A percentile compares a stretch with the other conserved stretches of the same genome.
These are phyloP conservation scores for Cyrtonyx montezumae DNA, from an alignment of 2,113 vertebrate species.

Conservation along the genomic window DNA sequence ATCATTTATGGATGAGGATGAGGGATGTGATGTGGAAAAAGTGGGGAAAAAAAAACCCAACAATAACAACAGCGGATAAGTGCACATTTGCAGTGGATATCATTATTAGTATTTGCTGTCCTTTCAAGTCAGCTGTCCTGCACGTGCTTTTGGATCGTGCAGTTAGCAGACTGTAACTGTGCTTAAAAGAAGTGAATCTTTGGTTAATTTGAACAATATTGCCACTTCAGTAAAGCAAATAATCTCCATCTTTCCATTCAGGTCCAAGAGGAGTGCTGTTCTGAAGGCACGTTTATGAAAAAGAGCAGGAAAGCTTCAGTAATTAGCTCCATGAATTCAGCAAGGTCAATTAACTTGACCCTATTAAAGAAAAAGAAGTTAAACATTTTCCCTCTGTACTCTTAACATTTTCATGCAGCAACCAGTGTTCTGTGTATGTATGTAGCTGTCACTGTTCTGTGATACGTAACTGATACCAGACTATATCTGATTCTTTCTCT, in stretches of 20 bases:
- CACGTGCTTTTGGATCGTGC: neutral
- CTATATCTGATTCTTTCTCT: neutral
- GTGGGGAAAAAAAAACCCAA: neutral
- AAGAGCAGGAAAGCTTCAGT: neutral
- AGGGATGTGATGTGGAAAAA: neutral
- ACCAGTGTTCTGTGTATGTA: no score
- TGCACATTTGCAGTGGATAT: neutral
- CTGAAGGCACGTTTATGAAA: neutral
- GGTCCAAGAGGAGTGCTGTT: neutral
- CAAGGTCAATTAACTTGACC: neutral
- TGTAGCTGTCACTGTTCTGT: neutral
- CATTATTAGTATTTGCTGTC: neutral
- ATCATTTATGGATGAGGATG: neutral
- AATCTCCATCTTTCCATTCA: neutral
- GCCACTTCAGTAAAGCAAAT: neutral
- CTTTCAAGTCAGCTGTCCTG: neutral
- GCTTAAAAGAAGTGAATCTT: neutral
- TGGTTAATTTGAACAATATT: neutral
- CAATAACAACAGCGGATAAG: neutral
- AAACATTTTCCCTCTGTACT: neutral
- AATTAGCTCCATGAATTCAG: neutral
- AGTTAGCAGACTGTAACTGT: neutral
- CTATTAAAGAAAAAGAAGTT: neutral
- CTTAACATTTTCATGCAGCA: neutral
- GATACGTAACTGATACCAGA: fast-evolving